Evolutionary conservation across 2,888 invertebrate species (phyloP).

Genomic region (Caradrina clavipalpis): DNA sequence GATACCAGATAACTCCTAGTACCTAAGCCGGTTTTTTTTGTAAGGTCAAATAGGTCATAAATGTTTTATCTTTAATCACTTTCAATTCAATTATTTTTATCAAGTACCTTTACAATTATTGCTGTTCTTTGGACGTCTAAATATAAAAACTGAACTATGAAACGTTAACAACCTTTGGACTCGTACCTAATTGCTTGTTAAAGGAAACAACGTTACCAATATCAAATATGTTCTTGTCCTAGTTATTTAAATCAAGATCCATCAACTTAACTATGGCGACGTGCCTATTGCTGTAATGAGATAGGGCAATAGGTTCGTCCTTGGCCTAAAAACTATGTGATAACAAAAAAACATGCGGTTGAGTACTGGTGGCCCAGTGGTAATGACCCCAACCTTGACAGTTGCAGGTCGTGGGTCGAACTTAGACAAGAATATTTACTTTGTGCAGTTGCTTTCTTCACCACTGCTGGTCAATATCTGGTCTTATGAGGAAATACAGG

Average conservation of each 20-base stretch:
- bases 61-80: conserved; percentile 2
- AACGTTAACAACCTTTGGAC: conserved; percentile 24
- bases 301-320: conserved; percentile 41
- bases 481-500: background rate
- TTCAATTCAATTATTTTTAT: background rate
- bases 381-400: background rate
- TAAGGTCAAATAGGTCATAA: background rate
- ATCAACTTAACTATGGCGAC: conserved; percentile 45
- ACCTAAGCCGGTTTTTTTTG: background rate
- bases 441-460: no score
- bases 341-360: background rate
- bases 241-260: conserved; percentile 54
- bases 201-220: conserved; percentile 27
- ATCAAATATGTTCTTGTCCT: conserved; percentile 41
- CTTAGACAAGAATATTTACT: no score
- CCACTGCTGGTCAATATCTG: background rate
- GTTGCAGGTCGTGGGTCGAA: background rate
- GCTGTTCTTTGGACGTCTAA: background rate
- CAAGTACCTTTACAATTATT: background rate
- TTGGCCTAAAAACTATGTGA: conserved; percentile 35
- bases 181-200: conserved; percentile 36
- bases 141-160: background rate
- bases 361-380: background rate
- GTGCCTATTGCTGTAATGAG: conserved; percentile 30
- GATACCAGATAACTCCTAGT: background rate